Conservation (phyloP, 2,797 vertebrate genomes). For the Scolopax rusticola region DNA sequence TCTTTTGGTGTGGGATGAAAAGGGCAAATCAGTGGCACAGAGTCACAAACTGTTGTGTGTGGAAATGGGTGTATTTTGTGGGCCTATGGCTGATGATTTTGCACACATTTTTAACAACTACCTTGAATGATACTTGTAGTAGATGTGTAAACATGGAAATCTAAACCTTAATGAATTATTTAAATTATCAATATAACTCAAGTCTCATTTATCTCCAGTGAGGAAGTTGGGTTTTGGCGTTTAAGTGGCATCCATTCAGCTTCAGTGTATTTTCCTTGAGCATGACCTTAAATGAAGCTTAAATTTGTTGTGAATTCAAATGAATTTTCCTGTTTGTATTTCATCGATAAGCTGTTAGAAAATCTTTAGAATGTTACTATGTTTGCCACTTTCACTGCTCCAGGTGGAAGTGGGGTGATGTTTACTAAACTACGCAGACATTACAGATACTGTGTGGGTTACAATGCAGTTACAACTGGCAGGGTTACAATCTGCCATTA, state of each 20-base stretch:
- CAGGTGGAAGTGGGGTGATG: not conserved
- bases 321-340: not conserved
- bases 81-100: not conserved
- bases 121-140: not conserved
- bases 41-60: not conserved
- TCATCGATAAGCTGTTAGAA: not conserved
- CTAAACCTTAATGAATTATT: not conserved
- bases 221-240: rapidly evolving
- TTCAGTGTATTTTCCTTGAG: not conserved
- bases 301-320: not conserved
- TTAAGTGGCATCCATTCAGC: not conserved
- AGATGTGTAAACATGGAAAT: not conserved
- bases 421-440: not conserved
- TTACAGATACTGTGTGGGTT: rapidly evolving
- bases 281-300: not conserved
- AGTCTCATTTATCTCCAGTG: not conserved
- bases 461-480: no score
- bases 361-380: not conserved
- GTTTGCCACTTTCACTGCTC: not conserved
- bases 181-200: not conserved
- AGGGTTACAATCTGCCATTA: no score
- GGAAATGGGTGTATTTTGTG: not conserved
- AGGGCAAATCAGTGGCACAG: not conserved
- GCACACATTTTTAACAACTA: not conserved
- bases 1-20: not conserved